phyloP scores from a whole-genome alignment of 1,140 invertebrate genomes.

The Neodiprion virginianus region DNA sequence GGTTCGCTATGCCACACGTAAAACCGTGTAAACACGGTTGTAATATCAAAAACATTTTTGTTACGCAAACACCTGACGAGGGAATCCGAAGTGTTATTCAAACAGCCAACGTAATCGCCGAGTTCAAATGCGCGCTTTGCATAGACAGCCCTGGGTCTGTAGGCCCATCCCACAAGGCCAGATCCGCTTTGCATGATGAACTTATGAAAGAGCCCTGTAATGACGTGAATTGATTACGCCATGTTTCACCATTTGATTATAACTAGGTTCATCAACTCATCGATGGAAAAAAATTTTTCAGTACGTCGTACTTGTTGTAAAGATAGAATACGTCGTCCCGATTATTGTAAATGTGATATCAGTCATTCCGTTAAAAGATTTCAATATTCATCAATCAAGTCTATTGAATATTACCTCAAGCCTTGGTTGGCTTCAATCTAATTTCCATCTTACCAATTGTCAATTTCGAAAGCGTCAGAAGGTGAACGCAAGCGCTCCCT shows the following conservation, averaged over 20 bases:
- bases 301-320: background rate
- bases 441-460: slow-evolving; percentile 30
- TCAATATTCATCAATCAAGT: background rate
- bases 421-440: no score
- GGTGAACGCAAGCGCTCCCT: slow-evolving; percentile 42
- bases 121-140: background rate
- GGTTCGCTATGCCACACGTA: no score
- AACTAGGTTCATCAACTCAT: no score
- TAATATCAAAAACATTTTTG: background rate
- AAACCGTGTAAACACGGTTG: background rate
- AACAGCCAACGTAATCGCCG: background rate
- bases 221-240: background rate
- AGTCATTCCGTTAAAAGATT: background rate
- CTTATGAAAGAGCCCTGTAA: background rate
- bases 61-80: background rate
- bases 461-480: slow-evolving; percentile 41
- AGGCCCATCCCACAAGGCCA: background rate
- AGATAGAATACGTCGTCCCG: background rate
- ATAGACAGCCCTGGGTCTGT: background rate
- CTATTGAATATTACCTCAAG: background rate
- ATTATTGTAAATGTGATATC: no score
- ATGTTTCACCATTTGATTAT: background rate
- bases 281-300: background rate
- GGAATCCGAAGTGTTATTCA: background rate
- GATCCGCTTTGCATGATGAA: background rate